Base-by-base conservation (phyloP, 2,113 vertebrate genomes). In the Sinocyclocheilus anshuiensis region DNA sequence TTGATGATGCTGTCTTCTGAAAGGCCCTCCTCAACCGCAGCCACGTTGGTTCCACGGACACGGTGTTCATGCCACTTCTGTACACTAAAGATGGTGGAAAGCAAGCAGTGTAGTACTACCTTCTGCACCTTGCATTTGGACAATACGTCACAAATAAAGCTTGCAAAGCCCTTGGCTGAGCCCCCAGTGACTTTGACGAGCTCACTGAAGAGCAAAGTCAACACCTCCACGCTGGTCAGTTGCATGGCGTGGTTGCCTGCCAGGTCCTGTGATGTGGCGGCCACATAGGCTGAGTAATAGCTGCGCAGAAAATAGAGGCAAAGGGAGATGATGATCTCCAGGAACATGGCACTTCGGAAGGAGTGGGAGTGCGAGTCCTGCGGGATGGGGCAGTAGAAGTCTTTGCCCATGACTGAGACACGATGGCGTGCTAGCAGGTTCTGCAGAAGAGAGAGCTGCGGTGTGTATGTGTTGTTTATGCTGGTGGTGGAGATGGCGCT, bases 41-140 rank as follows among this genome's bases (percentile, higher is more conserved):
- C 91, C 67, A 96, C 65, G 59, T 98, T 99, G 79, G 94, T 95
- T 16, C 96, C 97, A 26, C 96, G 93, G 42, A 69, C 75, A 71
- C 95, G 95, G 86, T 98, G 97, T 82, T 96, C 97, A 26, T 99
- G 96, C 97, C 98, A 99, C 85, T 98, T 99, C 90, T 99, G 98
- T 2, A 97, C 96, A 1, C 97, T 98, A 87, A 99, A 99, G 92
- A 99, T 99, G 50, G 97, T 97, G 13, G 98, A 99, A 0, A 99
- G 94, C 81, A 99, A 92, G 85, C 98, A 99, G 72, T 99, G 98
- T 61, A 99, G 95, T 89, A 99, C 94, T 86, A 99, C 98, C 75
- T 99, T 99, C 93, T 99, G 98, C 89, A 99, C 98, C 90, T 99
- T 99, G 94, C 98, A 99, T 88, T 98, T 99, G 4, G 97, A 98